A percentile compares a stretch with the other conserved stretches of the same genome.
phyloP scores from a whole-genome alignment of 2,113 vertebrate species.

The Ictidomys tridecemlineatus region DNA sequence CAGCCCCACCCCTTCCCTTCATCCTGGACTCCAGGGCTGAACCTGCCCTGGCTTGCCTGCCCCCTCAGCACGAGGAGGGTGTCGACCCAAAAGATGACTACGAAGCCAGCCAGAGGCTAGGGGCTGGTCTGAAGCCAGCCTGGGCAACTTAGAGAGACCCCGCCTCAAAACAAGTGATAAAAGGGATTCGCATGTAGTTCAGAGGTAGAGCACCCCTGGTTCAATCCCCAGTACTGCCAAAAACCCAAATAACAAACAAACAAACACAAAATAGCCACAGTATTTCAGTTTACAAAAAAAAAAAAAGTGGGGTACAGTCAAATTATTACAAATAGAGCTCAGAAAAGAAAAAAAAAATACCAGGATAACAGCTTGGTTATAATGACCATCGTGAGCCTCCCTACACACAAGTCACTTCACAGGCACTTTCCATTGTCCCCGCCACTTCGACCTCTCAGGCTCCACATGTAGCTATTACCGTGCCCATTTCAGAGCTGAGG shows the following conservation, averaged over 20 bases:
- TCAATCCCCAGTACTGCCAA: background rate
- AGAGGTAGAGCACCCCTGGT: background rate
- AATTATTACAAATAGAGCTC: background rate
- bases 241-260: background rate
- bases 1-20: rapidly evolving
- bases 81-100: background rate
- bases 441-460: background rate
- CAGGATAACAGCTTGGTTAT: background rate
- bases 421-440: background rate
- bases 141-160: background rate
- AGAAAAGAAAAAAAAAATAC: background rate
- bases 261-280: background rate
- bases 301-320: too few species aligned
- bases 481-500: conserved; percentile 22
- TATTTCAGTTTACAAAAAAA: background rate
- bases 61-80: background rate
- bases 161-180: background rate
- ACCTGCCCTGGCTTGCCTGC: background rate
- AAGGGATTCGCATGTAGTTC: background rate
- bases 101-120: background rate
- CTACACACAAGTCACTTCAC: background rate
- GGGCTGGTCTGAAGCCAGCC: background rate
- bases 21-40: background rate
- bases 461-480: background rate
- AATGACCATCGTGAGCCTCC: background rate